Conservation (phyloP, 2,888 invertebrate species). For the Megaustenia siamemsis region DNA sequence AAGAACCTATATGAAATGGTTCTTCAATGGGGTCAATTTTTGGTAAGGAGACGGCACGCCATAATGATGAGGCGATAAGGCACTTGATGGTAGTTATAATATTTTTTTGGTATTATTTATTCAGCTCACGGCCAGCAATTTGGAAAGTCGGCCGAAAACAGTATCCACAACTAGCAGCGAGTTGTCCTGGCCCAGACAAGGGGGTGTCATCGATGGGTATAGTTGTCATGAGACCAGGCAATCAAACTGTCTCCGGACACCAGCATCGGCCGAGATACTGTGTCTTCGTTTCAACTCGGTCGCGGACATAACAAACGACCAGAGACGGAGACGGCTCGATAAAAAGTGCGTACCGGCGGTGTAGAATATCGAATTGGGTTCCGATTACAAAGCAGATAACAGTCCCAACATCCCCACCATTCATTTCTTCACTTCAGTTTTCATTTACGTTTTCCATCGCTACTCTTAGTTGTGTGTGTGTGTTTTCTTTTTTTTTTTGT, state of each 20-base stretch:
- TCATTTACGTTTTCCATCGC: neutral
- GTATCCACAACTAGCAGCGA: too few species aligned
- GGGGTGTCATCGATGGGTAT: neutral
- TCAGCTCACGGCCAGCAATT: too few species aligned
- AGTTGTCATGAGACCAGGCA: neutral
- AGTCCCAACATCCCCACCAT: neutral
- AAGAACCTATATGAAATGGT: too few species aligned
- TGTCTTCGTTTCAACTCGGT: neutral
- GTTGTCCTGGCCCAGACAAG: neutral
- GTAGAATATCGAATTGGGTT: slow-evolving; percentile 11
- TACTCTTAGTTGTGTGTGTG: too few species aligned
- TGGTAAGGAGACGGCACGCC: too few species aligned
- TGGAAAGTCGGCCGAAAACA: too few species aligned
- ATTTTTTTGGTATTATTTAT: too few species aligned
- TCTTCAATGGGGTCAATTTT: too few species aligned
- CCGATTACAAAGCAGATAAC: slow-evolving; percentile 28
- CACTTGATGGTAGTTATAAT: too few species aligned
- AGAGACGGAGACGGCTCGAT: neutral
- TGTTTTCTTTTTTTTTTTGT: too few species aligned
- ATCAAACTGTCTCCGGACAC: slow-evolving; percentile 28
- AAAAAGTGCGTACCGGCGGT: neutral
- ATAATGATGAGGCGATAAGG: too few species aligned
- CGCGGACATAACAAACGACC: neutral
- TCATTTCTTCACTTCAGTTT: neutral
- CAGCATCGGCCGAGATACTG: neutral